These are phyloP conservation scores for Podocnemis expansa DNA, from an alignment of 2,113 vertebrate species.

Conservation along the genomic window DNA sequence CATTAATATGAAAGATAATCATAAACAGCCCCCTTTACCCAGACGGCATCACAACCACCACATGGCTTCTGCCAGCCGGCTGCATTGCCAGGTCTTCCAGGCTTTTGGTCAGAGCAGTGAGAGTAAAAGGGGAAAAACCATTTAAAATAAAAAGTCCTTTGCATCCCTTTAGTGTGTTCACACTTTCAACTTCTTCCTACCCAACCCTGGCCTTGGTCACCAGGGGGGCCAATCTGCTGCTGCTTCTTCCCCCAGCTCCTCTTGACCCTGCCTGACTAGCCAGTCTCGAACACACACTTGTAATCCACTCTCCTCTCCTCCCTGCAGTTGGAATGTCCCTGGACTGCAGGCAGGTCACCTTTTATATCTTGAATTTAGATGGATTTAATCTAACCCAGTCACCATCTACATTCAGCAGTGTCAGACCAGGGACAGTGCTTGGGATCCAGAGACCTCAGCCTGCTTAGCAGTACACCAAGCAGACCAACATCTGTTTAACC, in stretches of 20 bases:
- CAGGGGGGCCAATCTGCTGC: background rate
- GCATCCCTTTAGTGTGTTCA: conserved; percentile 43
- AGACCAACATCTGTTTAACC: too few species aligned
- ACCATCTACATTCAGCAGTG: too few species aligned
- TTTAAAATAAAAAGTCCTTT: conserved; percentile 46
- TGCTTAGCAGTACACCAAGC: too few species aligned
- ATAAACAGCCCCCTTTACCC: too few species aligned
- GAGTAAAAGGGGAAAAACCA: conserved; percentile 41
- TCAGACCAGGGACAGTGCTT: too few species aligned
- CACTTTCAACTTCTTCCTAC: conserved; percentile 29
- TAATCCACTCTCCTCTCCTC: too few species aligned
- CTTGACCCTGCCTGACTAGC: background rate
- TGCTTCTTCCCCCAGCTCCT: background rate
- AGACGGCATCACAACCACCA: background rate
- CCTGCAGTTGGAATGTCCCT: background rate
- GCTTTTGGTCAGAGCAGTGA: rapidly evolving
- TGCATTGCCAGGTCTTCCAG: background rate
- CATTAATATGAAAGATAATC: too few species aligned
- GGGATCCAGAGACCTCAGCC: too few species aligned
- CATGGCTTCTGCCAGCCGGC: rapidly evolving
- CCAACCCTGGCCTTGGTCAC: rapidly evolving
- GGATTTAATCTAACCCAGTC: too few species aligned
- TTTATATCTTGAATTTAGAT: too few species aligned
- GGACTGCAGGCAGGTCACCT: too few species aligned
- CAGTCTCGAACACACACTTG: background rate